Evolutionary conservation across 2,888 invertebrate species (phyloP).

Genomic region (Notocelia uddmanniana): DNA sequence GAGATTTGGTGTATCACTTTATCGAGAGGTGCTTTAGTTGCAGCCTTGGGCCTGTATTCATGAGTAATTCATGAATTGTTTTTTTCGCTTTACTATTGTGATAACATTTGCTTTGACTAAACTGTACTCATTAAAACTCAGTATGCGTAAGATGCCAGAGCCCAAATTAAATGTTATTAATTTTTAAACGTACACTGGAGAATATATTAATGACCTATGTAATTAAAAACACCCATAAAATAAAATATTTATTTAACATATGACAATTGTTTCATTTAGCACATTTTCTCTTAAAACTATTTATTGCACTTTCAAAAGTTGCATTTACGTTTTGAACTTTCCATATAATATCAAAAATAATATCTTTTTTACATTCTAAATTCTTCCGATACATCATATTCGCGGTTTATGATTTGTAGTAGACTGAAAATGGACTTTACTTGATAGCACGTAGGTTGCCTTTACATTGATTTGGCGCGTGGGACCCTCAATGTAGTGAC

Average conservation of each 20-base stretch:
- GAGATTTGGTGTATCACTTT: conserved; percentile 28
- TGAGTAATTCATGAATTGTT: conserved; percentile 39
- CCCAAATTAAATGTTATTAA: conserved; percentile 14
- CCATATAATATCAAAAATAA: not conserved
- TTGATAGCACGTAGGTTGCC: too few species aligned
- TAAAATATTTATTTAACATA: conserved; percentile 55
- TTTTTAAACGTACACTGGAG: conserved; percentile 18
- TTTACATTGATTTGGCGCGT: too few species aligned
- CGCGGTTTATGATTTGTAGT: not conserved
- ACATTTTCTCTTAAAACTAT: conserved; percentile 25
- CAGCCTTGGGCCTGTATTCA: conserved; percentile 52
- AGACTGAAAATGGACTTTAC: too few species aligned
- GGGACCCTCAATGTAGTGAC: too few species aligned
- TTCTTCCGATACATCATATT: not conserved
- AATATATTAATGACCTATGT: conserved; percentile 28
- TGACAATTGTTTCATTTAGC: conserved; percentile 33
- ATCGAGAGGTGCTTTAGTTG: conserved; percentile 45
- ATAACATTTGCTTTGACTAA: conserved; percentile 34
- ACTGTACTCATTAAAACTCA: not conserved
- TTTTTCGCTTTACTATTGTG: conserved; percentile 38
- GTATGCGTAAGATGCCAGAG: not conserved
- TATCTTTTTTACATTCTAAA: not conserved
- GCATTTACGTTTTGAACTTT: not conserved
- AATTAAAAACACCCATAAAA: conserved; percentile 51
- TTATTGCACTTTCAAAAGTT: conserved; percentile 36